phyloP scores from a whole-genome alignment of 1,140 invertebrate species.

The Stenopsyche tienmushanensis region DNA sequence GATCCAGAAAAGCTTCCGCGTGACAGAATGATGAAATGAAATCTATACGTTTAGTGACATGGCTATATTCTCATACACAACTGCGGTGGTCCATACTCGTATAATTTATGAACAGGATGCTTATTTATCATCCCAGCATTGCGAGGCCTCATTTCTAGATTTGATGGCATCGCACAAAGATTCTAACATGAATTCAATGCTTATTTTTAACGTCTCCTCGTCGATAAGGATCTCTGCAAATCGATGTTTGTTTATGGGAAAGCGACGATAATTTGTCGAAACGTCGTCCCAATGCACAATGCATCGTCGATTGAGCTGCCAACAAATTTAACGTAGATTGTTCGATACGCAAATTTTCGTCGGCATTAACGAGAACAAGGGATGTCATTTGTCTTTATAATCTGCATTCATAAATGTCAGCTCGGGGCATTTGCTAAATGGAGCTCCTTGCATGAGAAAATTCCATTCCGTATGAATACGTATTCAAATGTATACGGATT shows the following conservation, averaged over 20 bases:
- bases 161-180: no score
- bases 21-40: conserved; percentile 40
- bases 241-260: conserved; percentile 21
- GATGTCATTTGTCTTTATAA: conserved; percentile 26
- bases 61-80: conserved; percentile 19
- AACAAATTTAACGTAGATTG: background rate
- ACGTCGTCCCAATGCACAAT: conserved; percentile 2
- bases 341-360: conserved; percentile 35
- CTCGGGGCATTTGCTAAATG: no score
- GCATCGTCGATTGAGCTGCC: conserved; percentile 5
- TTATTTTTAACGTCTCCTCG: no score
- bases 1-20: conserved; percentile 12
- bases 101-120: no score
- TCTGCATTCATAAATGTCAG: conserved; percentile 37
- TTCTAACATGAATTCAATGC: no score
- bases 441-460: no score
- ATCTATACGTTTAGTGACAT: conserved; percentile 24
- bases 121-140: no score
- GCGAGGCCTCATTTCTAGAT: no score
- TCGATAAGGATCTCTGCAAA: no score
- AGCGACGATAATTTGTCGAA: conserved; percentile 17
- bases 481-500: no score
- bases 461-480: no score
- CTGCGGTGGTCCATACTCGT: no score
- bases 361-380: conserved; percentile 1